These are phyloP conservation scores for Acridotheres tristis DNA, from an alignment of 2,797 vertebrate species.

Conservation along the genomic window DNA sequence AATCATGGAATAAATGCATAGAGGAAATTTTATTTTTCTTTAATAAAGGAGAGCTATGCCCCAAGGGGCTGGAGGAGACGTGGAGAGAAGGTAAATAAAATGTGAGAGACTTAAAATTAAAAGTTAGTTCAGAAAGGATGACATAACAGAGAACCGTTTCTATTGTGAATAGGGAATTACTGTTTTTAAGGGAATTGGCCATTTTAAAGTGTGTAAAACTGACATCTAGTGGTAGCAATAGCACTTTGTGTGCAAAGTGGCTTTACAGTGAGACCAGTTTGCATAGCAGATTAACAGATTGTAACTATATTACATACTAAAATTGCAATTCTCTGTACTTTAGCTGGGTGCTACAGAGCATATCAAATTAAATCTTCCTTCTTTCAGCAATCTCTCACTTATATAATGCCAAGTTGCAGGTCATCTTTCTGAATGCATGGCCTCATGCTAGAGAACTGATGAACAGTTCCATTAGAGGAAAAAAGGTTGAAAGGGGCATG, in stretches of 20 bases:
- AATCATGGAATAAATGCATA: not conserved
- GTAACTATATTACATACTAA: not conserved
- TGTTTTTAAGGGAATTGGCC: not conserved
- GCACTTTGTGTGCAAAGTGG: not conserved
- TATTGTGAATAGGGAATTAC: not conserved
- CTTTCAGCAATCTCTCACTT: not conserved
- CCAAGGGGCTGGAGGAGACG: accelerated
- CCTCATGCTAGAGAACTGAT: not conserved
- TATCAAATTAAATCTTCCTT: not conserved
- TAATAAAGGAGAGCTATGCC: not conserved
- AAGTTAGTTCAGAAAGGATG: not conserved
- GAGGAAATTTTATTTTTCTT: not conserved
- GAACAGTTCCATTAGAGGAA: not conserved
- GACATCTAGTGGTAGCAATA: constrained; percentile 64
- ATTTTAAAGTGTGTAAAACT: constrained; percentile 41
- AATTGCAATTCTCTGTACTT: not conserved
- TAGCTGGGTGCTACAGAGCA: not conserved
- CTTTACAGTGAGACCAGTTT: not conserved
- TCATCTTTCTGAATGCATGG: not conserved
- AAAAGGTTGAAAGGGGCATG: not conserved
- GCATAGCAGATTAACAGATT: not conserved
- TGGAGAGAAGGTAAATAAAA: not conserved
- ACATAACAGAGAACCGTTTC: not conserved
- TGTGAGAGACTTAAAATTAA: not conserved
- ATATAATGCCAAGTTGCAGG: not conserved